A percentile compares a stretch with the other conserved stretches of the same genome.
Evolutionary conservation across 1,140 invertebrate species (phyloP).

Genomic region (Orussus abietinus): DNA sequence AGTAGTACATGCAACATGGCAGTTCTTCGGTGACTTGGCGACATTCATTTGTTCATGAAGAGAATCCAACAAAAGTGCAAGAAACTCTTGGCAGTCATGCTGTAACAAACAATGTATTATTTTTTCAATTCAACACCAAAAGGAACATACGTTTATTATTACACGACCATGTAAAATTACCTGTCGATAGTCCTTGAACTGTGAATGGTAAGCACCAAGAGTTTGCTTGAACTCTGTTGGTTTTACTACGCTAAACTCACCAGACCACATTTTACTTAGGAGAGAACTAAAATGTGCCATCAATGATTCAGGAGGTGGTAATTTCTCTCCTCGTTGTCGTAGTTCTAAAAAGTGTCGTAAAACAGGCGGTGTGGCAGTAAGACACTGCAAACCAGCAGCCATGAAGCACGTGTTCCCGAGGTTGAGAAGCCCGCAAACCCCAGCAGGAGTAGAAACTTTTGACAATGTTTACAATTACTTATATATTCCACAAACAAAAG

Average conservation of each 20-base stretch:
- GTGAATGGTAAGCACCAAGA: slow-evolving; percentile 60
- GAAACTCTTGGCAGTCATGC: slow-evolving; percentile 75
- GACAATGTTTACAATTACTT: slow-evolving; percentile 11
- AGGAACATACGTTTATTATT: slow-evolving; percentile 2
- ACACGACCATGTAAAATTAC: slow-evolving; percentile 31
- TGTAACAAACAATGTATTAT: slow-evolving; percentile 32
- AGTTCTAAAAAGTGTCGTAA: slow-evolving; percentile 57
- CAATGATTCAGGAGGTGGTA: slow-evolving; percentile 43
- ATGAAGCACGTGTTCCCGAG: slow-evolving; percentile 73
- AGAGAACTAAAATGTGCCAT: slow-evolving; percentile 58
- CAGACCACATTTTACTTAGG: slow-evolving; percentile 63
- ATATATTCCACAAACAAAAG: slow-evolving; percentile 14
- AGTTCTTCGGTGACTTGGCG: slow-evolving; percentile 43
- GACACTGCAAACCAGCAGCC: slow-evolving; percentile 67
- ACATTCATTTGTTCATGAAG: slow-evolving; percentile 66
- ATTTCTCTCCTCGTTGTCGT: slow-evolving; percentile 45
- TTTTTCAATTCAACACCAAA: not conserved
- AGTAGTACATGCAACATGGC: slow-evolving; percentile 34
- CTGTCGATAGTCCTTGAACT: slow-evolving; percentile 64
- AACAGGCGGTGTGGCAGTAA: slow-evolving; percentile 57
- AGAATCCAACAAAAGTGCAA: slow-evolving; percentile 64
- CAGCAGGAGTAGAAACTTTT: slow-evolving; percentile 44
- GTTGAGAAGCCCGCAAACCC: slow-evolving; percentile 64
- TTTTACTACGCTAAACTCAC: slow-evolving; percentile 56
- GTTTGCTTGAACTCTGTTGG: slow-evolving; percentile 63